Conservation (phyloP, 2,888 invertebrate species). For the Drepana falcataria region DNA sequence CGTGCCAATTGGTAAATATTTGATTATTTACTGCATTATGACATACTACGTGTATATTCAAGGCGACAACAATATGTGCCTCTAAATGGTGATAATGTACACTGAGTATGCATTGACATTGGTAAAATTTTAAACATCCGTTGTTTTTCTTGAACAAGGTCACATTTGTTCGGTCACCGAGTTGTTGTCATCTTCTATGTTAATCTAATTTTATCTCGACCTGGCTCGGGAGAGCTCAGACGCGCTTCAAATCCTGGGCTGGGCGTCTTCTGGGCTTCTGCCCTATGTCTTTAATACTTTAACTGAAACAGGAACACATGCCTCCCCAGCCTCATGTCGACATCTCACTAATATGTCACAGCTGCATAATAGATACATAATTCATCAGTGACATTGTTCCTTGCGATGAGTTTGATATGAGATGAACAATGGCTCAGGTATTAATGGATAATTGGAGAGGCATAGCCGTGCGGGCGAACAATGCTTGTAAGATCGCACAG, state of each 20-base stretch:
- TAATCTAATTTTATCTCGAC: no score
- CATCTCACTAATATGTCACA: no score
- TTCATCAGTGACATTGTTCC: constrained; percentile 43
- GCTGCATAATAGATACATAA: no score
- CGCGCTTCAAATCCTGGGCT: no score
- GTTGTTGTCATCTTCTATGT: constrained; percentile 32
- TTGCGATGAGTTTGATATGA: constrained; percentile 31
- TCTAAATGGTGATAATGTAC: neutral
- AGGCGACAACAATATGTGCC: neutral
- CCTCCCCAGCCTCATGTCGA: no score
- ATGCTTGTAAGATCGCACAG: constrained; percentile 18
- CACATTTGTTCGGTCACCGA: constrained; percentile 7
- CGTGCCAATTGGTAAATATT: no score
- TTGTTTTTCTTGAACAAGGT: constrained; percentile 19
- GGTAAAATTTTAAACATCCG: constrained; percentile 14
- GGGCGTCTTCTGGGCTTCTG: no score
- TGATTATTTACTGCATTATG: no score
- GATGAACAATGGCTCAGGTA: constrained; percentile 30
- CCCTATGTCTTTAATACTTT: no score
- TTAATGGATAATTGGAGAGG: constrained; percentile 30
- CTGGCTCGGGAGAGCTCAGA: no score
- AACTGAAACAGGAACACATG: no score
- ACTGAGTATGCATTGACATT: constrained; percentile 15
- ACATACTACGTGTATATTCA: no score
- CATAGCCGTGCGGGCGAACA: constrained; percentile 20